These are phyloP conservation scores for Danio tinwini DNA, from an alignment of 2,797 vertebrate genomes.

Conservation along the genomic window DNA sequence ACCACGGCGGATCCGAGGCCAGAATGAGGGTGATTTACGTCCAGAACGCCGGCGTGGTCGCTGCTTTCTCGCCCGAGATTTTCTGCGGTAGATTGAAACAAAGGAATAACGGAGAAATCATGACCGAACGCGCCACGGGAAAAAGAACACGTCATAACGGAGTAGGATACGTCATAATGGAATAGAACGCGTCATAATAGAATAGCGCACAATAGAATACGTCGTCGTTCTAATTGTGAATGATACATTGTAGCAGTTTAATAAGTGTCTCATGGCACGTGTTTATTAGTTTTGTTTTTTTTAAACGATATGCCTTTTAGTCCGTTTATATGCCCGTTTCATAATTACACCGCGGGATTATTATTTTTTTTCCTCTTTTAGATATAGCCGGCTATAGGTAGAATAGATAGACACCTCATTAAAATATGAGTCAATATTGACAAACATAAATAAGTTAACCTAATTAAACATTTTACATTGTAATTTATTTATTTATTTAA, in stretches of 20 bases:
- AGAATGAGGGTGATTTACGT: conserved; percentile 83
- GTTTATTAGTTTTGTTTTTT: conserved; percentile 17
- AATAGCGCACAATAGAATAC: conserved; percentile 35
- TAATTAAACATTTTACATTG: conserved; percentile 67
- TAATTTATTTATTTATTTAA: conserved; percentile 84
- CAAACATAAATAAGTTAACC: conserved; percentile 65
- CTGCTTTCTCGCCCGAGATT: conserved; percentile 79
- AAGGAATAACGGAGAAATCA: conserved; percentile 66
- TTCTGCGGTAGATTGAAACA: conserved; percentile 69
- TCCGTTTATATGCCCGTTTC: conserved; percentile 37
- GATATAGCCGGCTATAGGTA: conserved; percentile 60
- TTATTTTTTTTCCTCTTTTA: conserved; percentile 10
- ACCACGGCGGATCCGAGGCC: conserved; percentile 74
- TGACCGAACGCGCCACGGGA: conserved; percentile 62
- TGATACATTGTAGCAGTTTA: conserved; percentile 34
- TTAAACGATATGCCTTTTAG: conserved; percentile 42
- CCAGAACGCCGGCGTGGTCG: conserved; percentile 82
- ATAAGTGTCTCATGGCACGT: conserved; percentile 18
- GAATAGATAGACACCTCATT: conserved; percentile 60
- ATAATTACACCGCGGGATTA: conserved; percentile 29
- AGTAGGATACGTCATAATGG: conserved; percentile 59
- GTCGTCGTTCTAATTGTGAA: conserved; percentile 39
- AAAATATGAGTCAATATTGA: conserved; percentile 68
- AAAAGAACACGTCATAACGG: conserved; percentile 58
- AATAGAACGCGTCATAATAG: conserved; percentile 44